A percentile compares a stretch with the other conserved stretches of the same genome.
These are phyloP conservation scores for Rhinella marina DNA, from an alignment of 2,797 vertebrate species.

Conservation along the genomic window DNA sequence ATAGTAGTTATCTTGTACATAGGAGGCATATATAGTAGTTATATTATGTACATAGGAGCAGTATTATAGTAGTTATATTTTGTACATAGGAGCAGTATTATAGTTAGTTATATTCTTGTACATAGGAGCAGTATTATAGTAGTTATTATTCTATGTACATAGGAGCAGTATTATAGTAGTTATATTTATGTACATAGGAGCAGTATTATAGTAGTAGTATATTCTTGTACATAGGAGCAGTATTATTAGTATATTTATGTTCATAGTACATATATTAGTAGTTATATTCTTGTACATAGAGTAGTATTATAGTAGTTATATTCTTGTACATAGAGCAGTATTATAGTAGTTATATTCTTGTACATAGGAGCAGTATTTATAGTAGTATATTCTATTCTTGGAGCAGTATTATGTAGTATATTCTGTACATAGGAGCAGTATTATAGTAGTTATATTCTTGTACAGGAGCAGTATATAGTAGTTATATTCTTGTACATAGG, in stretches of 20 bases:
- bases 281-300: not conserved
- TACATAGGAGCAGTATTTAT: too few relatives aligned
- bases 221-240: not conserved
- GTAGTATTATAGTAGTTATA: not conserved
- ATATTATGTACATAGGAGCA: too few relatives aligned
- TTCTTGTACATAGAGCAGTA: too few relatives aligned
- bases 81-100: not conserved
- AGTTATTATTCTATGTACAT: too few relatives aligned
- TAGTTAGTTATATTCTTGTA: not conserved
- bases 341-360: too few relatives aligned
- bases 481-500: too few relatives aligned
- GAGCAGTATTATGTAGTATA: too few relatives aligned
- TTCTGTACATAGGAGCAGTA: not conserved
- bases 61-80: conserved; percentile 6
- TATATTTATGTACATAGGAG: not conserved
- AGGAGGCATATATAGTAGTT: too few relatives aligned
- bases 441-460: not conserved
- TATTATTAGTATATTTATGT: too few relatives aligned
- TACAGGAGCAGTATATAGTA: not conserved
- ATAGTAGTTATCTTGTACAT: too few relatives aligned
- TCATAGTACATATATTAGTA: too few relatives aligned
- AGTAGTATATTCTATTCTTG: not conserved
- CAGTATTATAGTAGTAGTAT: conserved; percentile 9
- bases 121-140: not conserved
- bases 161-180: not conserved